Evolutionary conservation across 2,888 invertebrate genomes (phyloP).

Genomic region (Drepanosiphum platanoidis): DNA sequence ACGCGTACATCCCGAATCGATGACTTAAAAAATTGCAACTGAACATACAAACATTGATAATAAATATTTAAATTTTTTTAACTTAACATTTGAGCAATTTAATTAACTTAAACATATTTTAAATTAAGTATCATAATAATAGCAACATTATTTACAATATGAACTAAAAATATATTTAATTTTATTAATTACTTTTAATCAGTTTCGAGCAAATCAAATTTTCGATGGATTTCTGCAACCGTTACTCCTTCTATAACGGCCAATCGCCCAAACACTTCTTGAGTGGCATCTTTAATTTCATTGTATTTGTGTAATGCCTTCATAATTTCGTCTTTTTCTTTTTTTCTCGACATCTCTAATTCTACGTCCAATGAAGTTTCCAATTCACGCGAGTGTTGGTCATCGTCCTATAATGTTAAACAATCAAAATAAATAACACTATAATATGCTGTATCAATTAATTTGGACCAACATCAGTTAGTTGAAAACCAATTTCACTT

Average conservation of each 20-base stretch:
- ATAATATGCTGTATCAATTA: not conserved
- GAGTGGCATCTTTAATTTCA: slow-evolving; percentile 64
- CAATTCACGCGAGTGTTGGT: not conserved
- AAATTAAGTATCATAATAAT: slow-evolving; percentile 4
- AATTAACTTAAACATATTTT: not conserved
- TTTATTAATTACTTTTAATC: slow-evolving; percentile 9
- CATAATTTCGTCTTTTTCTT: slow-evolving; percentile 62
- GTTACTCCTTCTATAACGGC: slow-evolving; percentile 63
- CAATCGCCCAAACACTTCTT: slow-evolving; percentile 63
- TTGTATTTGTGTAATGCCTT: slow-evolving; percentile 63
- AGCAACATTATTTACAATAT: not conserved
- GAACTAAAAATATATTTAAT: not conserved
- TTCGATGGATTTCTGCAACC: slow-evolving; percentile 63
- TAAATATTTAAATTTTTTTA: not conserved
- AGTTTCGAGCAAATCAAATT: slow-evolving; percentile 59
- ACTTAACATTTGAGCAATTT: slow-evolving; percentile 11
- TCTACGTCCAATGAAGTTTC: slow-evolving; percentile 46
- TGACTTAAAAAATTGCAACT: not conserved
- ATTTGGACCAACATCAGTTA: not conserved
- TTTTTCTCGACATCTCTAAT: slow-evolving; percentile 47
- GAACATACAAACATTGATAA: not conserved
- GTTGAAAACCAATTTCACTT: no score
- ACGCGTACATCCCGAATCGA: no score
- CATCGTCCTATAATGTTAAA: slow-evolving; percentile 1
- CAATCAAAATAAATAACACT: slow-evolving; percentile 1